These are phyloP conservation scores for Rosalia funebris DNA, from an alignment of 2,888 invertebrate species.

Conservation along the genomic window DNA sequence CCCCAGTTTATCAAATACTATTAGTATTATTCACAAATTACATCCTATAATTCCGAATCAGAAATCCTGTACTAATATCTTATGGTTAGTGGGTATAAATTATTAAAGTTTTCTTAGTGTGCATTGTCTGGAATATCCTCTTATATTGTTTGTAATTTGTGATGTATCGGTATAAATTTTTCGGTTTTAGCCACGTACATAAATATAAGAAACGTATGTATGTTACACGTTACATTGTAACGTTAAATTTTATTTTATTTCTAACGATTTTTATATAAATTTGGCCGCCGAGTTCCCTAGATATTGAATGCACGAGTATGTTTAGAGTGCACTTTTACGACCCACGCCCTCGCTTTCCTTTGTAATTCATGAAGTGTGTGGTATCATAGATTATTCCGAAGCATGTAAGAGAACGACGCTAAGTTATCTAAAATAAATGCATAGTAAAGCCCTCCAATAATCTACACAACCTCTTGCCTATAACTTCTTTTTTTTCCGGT, in stretches of 20 bases:
- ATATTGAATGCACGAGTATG: not conserved
- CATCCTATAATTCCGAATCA: too few species aligned
- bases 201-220: too few species aligned
- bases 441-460: not conserved
- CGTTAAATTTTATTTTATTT: not conserved
- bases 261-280: not conserved
- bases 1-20: too few species aligned
- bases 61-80: too few species aligned
- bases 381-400: not conserved
- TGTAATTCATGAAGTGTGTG: not conserved
- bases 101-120: too few species aligned
- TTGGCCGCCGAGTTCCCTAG: not conserved
- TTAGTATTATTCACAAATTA: too few species aligned
- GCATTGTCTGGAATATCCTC: too few species aligned
- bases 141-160: too few species aligned
- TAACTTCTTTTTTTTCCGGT: not conserved
- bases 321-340: not conserved
- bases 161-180: too few species aligned
- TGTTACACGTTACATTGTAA: too few species aligned
- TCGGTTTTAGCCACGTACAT: too few species aligned
- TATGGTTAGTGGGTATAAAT: too few species aligned
- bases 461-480: conserved; percentile 9
- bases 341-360: not conserved
- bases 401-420: not conserved
- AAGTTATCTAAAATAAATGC: not conserved